A percentile compares a stretch with the other conserved stretches of the same genome.
Evolutionary conservation across 1,140 invertebrate genomes (phyloP).

Genomic region (Vanessa atalanta): DNA sequence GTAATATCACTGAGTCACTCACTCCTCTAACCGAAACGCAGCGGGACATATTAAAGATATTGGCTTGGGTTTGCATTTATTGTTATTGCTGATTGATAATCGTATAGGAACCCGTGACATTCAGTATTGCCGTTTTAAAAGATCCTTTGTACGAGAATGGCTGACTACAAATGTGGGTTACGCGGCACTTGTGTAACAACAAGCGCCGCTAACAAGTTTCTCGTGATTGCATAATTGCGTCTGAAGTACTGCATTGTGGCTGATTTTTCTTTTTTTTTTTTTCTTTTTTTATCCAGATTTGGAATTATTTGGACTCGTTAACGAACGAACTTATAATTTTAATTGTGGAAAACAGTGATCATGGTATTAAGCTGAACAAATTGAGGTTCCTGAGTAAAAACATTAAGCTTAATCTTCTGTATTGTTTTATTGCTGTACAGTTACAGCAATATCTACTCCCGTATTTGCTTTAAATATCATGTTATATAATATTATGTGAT

Average conservation of each 20-base stretch:
- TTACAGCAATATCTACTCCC: too few species aligned
- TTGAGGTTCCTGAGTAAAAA: too few species aligned
- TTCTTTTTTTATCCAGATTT: not conserved
- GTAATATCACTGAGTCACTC: too few species aligned
- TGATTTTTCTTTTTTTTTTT: constrained; percentile 15
- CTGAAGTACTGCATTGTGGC: constrained; percentile 28
- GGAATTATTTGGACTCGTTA: constrained; percentile 2
- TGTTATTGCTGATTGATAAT: not conserved
- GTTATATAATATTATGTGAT: too few species aligned
- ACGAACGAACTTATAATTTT: not conserved
- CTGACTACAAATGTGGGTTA: constrained; percentile 12
- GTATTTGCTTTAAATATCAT: too few species aligned
- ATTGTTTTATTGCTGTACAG: too few species aligned
- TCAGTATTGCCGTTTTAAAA: not conserved
- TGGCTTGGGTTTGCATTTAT: too few species aligned
- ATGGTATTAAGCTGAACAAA: too few species aligned
- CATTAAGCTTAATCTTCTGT: too few species aligned
- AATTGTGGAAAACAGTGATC: too few species aligned
- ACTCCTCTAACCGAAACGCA: too few species aligned
- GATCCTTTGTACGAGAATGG: constrained; percentile 5
- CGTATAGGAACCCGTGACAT: not conserved
- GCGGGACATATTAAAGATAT: too few species aligned
- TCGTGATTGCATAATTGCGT: constrained; percentile 36
- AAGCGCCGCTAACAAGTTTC: constrained; percentile 32
- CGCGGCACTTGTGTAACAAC: constrained; percentile 21